These are phyloP conservation scores for Eupithecia tripunctaria DNA, from an alignment of 2,888 invertebrate species.

Conservation along the genomic window DNA sequence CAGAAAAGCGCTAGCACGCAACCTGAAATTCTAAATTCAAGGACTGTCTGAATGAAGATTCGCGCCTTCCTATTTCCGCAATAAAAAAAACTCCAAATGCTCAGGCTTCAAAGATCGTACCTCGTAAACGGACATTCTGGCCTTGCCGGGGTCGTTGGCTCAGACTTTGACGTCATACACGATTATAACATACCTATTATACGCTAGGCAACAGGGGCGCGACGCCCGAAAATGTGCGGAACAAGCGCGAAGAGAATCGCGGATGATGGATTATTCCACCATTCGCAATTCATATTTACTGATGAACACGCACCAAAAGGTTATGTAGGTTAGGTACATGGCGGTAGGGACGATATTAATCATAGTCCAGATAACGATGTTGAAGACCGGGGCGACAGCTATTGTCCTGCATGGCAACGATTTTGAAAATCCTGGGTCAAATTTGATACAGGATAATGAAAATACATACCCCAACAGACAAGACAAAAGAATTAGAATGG, in stretches of 20 bases:
- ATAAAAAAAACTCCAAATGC: slow-evolving; percentile 41
- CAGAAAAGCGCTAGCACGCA: slow-evolving; percentile 10
- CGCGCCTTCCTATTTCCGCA: slow-evolving; percentile 46
- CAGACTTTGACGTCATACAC: slow-evolving; percentile 65
- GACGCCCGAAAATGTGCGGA: slow-evolving; percentile 36
- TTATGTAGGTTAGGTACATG: slow-evolving; percentile 13
- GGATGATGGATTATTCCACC: slow-evolving; percentile 20
- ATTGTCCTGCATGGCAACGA: neutral
- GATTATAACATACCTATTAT: slow-evolving; percentile 45
- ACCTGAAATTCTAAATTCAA: slow-evolving; percentile 44
- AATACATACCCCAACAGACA: neutral
- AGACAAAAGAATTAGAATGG: neutral
- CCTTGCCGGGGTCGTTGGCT: slow-evolving; percentile 72
- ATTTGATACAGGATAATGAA: neutral
- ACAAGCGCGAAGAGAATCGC: slow-evolving; percentile 33
- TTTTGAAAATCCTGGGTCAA: neutral
- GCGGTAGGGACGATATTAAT: neutral
- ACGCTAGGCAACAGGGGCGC: slow-evolving; percentile 52
- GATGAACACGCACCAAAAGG: neutral
- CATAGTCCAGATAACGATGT: neutral
- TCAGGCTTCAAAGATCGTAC: slow-evolving; percentile 37
- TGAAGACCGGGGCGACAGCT: neutral
- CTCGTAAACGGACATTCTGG: slow-evolving; percentile 61
- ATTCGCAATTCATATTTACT: neutral
- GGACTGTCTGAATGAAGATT: slow-evolving; percentile 40